Evolutionary conservation across 1,140 invertebrate genomes (phyloP).

Genomic region (Berghia stephanieae): DNA sequence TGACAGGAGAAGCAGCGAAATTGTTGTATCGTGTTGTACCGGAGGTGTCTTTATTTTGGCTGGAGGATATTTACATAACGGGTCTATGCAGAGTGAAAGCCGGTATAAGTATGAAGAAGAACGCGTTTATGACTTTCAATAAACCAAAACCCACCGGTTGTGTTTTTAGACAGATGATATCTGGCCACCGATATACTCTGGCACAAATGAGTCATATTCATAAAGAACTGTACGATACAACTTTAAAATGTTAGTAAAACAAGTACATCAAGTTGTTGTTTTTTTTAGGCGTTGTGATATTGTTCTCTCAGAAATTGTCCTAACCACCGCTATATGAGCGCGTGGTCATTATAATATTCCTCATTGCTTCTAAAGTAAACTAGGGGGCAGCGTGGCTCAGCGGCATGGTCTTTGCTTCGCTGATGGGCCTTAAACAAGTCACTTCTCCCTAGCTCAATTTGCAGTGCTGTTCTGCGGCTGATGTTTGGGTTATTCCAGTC

Average conservation of each 20-base stretch:
- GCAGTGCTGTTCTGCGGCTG: no score
- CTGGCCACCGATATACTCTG: conserved; percentile 41
- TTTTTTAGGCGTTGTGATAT: no score
- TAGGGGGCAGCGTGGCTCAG: no score
- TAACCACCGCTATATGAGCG: no score
- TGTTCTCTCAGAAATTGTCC: no score
- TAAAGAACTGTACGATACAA: conserved; percentile 32
- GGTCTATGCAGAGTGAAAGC: conserved; percentile 51
- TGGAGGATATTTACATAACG: conserved; percentile 67
- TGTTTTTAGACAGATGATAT: conserved; percentile 37
- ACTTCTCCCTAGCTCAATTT: no score
- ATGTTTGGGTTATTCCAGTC: no score
- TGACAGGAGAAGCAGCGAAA: conserved; percentile 50
- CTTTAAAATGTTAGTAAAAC: neutral
- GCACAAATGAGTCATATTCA: conserved; percentile 43
- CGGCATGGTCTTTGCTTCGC: no score
- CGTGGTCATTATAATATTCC: no score
- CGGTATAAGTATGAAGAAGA: conserved; percentile 31
- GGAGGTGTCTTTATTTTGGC: conserved; percentile 50
- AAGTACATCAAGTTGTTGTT: no score
- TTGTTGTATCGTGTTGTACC: conserved; percentile 54
- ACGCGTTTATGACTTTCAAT: conserved; percentile 35
- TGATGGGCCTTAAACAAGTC: no score
- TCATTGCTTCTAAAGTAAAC: no score
- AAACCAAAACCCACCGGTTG: conserved; percentile 37